phyloP scores from a whole-genome alignment of 2,888 invertebrate genomes.

The Torymus texanus region DNA sequence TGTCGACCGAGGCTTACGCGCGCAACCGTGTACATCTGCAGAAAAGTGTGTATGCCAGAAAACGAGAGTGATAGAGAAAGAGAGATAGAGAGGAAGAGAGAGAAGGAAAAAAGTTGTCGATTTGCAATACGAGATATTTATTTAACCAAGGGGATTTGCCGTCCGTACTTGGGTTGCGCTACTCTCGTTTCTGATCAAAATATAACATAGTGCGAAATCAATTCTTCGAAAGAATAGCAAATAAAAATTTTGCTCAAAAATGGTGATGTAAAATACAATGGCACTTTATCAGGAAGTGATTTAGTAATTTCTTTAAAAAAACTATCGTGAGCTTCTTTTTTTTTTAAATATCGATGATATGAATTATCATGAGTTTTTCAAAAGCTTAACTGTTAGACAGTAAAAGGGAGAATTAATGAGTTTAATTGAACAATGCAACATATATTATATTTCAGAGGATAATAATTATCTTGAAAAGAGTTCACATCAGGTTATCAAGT shows the following conservation, averaged over 20 bases:
- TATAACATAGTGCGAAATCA: too few relatives aligned
- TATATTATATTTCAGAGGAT: not conserved
- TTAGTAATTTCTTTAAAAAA: too few relatives aligned
- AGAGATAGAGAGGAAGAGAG: not conserved
- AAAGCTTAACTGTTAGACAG: too few relatives aligned
- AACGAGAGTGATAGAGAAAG: not conserved
- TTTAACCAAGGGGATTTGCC: constrained; percentile 18
- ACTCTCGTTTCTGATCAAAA: not conserved
- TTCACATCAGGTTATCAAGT: not conserved
- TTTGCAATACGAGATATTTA: constrained; percentile 10
- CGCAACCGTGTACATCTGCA: constrained; percentile 10
- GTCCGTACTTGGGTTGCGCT: constrained; percentile 3
- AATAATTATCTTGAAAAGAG: not conserved
- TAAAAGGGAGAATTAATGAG: too few relatives aligned
- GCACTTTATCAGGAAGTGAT: too few relatives aligned
- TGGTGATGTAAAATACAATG: too few relatives aligned
- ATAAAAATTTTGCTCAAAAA: not conserved
- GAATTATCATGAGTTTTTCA: too few relatives aligned
- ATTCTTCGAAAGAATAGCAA: not conserved
- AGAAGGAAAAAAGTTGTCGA: constrained; percentile 3
- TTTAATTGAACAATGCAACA: too few relatives aligned
- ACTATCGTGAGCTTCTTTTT: too few relatives aligned
- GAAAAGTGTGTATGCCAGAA: too few relatives aligned
- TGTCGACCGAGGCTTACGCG: not conserved
- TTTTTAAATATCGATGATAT: too few relatives aligned